Base-by-base conservation (phyloP, 1,140 invertebrate genomes). In the Drosophila takahashii region DNA sequence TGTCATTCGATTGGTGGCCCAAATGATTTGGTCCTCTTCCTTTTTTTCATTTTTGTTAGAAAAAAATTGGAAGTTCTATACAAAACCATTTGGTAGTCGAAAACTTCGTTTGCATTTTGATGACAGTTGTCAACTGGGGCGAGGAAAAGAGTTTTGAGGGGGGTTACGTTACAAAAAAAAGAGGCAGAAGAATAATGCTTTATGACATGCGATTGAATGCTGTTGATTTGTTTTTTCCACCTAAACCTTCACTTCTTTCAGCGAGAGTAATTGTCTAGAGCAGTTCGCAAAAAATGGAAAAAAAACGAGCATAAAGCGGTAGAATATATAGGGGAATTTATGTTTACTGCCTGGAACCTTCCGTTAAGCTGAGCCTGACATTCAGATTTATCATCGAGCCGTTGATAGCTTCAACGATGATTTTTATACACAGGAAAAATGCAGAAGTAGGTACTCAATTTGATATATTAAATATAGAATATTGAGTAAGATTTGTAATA, bases 31-130 rank as follows among this genome's bases (percentile, higher is more conserved):
- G 53, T 47, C 41, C 16, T 42, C 26, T 58, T 37, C n/a, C n/a
- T 45, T 53, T 26, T 22, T 9, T 45, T 13, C 18, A 10, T 6
- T 45, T 37, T 59, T 47, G 41, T 60, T 41, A 6, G 29, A 34
- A 48, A 72, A 54, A 73, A 69, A 61, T 57, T 41, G 64, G 34
- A 71, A 60, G 69, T 60, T 86, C 73, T 58, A 69, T 78, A 81
- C 78, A 81, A 78, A 85, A 71, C 74, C 78, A 71, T 79, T 86
- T 47, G 45, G 16, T 74, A 39, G 71, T 56, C 69, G 54, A 70
- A 58, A 86, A 86, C 79, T 84, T 87, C 79, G 84, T 87, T 87
- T 87, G 84, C 84, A 87, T 87, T 87, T 87, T 90, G 84, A 89
- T 87, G 84, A 90, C 83, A 87, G 83, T 66, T 64, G 48, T 66